Evolutionary conservation across 2,797 vertebrate species (phyloP), one percentile per base, ranked within the genome.

Genomic region (Alauda arvensis): DNA sequence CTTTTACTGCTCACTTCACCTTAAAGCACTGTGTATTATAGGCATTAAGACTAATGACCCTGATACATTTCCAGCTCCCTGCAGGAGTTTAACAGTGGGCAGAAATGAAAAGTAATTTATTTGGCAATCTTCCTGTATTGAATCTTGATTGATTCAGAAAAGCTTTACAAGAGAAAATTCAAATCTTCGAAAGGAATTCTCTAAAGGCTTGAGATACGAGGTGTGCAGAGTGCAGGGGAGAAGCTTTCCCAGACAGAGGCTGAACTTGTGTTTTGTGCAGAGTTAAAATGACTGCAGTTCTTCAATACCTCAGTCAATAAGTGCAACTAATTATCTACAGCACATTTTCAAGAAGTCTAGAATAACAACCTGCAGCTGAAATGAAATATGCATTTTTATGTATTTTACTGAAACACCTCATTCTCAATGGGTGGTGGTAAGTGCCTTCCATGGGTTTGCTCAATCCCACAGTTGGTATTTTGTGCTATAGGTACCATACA

Each of bases 21-120:
- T 87, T 85, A 85, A 85, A 93, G 76, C 76, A 57, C 59, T 53
- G 71, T 75, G 59, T 78, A 39, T 95, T 96, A 72, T 17, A 67
- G 77, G 74, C 85, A 94, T 94, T 94, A 95, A 87, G 81, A 66
- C 85, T 95, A 95, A 96, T 94, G 93, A 94, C 89, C 89, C 85
- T 95, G 94, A 91, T 94, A 34, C 74, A 91, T 93, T 94, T 94
- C 89, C 88, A 94, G 55, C 72, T 92, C 93, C 89, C 91, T 80
- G 61, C 70, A 85, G 90, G 90, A 91, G 62, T 92, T 92, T 60
- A 94, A 67, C 77, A 90, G 86, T 88, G 81, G 83, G 86, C 70
- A 94, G 86, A 93, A 94, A 90, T 89, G 90, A 93, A 91, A 93
- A 93, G 93, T 89, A 94, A 95, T 96, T 95, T 94, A 94, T 94